These are phyloP conservation scores for Sarcophaga subvicina DNA, from an alignment of 2,888 invertebrate species.

Conservation along the genomic window DNA sequence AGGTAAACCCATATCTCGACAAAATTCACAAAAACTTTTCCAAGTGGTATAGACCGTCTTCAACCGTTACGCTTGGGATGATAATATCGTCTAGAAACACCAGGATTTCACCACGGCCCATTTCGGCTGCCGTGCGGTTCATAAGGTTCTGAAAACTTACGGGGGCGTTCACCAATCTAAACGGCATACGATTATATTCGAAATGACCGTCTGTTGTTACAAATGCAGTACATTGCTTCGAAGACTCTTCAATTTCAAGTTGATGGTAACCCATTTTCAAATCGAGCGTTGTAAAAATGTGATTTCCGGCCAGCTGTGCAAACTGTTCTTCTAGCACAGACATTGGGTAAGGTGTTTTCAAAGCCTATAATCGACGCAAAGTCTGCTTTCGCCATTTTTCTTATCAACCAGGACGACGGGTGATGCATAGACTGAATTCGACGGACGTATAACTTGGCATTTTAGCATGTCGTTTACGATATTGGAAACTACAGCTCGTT, in stretches of 20 bases:
- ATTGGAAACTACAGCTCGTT: conserved; percentile 24
- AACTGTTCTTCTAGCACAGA: conserved; percentile 20
- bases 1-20: conserved; percentile 3
- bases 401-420: conserved; percentile 8
- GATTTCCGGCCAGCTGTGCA: conserved; percentile 20
- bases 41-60: background rate
- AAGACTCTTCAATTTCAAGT: conserved; percentile 50
- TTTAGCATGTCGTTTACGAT: conserved; percentile 18
- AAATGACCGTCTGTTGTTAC: conserved; percentile 52
- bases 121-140: conserved; percentile 13
- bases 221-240: conserved; percentile 51
- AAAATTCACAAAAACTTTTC: conserved; percentile 6
- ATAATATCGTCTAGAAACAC: conserved; percentile 5
- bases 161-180: conserved; percentile 23
- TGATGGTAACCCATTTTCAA: conserved; percentile 60
- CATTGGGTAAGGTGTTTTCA: conserved; percentile 21
- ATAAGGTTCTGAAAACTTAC: conserved; percentile 22
- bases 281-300: conserved; percentile 53
- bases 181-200: conserved; percentile 59
- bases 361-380: conserved; percentile 1
- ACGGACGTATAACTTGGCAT: conserved; percentile 15
- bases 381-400: conserved; percentile 10
- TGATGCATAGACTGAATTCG: background rate
- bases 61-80: background rate
- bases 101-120: conserved; percentile 1